phyloP scores from a whole-genome alignment of 2,113 vertebrate species.

The Podiceps cristatus region DNA sequence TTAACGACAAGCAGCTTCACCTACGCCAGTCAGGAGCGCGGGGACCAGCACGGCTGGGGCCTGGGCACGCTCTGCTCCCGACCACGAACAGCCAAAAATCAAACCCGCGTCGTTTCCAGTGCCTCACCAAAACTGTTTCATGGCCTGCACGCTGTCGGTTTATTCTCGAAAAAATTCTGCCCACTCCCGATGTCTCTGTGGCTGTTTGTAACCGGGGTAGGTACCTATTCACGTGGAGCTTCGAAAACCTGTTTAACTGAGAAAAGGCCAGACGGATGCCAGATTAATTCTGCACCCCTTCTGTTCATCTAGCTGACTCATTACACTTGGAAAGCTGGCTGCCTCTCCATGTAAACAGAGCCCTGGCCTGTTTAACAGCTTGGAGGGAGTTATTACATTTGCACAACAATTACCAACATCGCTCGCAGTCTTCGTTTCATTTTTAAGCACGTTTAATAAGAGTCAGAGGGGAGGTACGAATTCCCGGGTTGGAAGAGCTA shows the following conservation, averaged over 20 bases:
- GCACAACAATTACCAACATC: slow-evolving; percentile 54
- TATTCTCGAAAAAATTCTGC: not conserved
- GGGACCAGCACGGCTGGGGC: not conserved
- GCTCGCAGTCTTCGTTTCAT: not conserved
- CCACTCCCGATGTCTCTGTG: not conserved
- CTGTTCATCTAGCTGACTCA: slow-evolving; percentile 70
- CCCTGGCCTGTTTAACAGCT: slow-evolving; percentile 46
- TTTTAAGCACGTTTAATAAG: slow-evolving; percentile 29
- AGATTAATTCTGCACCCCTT: slow-evolving; percentile 57
- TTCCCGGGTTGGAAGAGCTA: not conserved
- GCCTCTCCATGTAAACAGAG: slow-evolving; percentile 57
- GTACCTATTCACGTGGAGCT: slow-evolving; percentile 46
- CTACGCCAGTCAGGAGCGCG: rapidly evolving
- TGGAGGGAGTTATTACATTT: slow-evolving; percentile 44
- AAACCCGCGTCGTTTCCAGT: not conserved
- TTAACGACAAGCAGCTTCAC: not conserved
- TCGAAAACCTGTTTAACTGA: slow-evolving; percentile 47
- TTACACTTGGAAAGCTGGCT: slow-evolving; percentile 67
- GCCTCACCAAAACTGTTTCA: not conserved
- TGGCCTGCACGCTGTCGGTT: not conserved
- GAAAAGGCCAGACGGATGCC: slow-evolving; percentile 67
- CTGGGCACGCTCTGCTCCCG: rapidly evolving
- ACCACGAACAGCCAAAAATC: rapidly evolving
- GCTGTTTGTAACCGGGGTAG: not conserved
- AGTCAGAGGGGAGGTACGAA: slow-evolving; percentile 10